Evolutionary conservation across 2,113 vertebrate species (phyloP).

Genomic region (Columba janthina): DNA sequence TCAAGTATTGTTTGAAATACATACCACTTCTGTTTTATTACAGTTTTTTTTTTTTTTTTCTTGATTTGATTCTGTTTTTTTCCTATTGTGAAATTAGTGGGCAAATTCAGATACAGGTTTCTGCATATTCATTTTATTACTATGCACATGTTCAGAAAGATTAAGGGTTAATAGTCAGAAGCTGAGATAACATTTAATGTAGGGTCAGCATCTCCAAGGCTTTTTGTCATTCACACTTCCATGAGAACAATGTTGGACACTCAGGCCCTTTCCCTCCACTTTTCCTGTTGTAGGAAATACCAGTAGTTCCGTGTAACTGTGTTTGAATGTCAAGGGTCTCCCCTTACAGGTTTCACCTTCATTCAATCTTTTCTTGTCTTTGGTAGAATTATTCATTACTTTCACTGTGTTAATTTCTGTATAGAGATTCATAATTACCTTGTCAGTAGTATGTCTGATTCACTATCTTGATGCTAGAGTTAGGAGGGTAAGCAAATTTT

Average conservation of each 20-base stretch:
- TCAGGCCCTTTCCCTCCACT: not conserved
- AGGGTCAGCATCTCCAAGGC: not conserved
- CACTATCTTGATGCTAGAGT: not conserved
- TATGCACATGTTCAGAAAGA: not conserved
- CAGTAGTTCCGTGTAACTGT: not conserved
- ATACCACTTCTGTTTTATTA: not conserved
- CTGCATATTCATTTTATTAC: not conserved
- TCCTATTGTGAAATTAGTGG: not conserved
- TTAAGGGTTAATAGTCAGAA: not conserved
- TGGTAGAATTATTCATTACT: not conserved
- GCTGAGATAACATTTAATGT: not conserved
- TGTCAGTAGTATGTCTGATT: not conserved
- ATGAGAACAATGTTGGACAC: not conserved
- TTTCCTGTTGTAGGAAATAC: not conserved
- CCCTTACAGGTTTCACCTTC: constrained; percentile 1
- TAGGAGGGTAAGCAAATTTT: not conserved
- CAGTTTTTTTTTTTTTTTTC: not conserved
- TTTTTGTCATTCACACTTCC: not conserved
- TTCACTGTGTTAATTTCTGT: not conserved
- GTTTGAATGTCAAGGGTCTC: not conserved
- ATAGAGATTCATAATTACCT: not conserved
- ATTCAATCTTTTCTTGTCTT: not conserved
- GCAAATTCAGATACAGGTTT: not conserved
- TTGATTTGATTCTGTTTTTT: not conserved
- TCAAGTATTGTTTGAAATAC: not conserved